Percentiles rank a stretch among this genome's conserved stretches.
Conservation (phyloP, 2,113 vertebrate genomes). For the Sitta europaea region DNA sequence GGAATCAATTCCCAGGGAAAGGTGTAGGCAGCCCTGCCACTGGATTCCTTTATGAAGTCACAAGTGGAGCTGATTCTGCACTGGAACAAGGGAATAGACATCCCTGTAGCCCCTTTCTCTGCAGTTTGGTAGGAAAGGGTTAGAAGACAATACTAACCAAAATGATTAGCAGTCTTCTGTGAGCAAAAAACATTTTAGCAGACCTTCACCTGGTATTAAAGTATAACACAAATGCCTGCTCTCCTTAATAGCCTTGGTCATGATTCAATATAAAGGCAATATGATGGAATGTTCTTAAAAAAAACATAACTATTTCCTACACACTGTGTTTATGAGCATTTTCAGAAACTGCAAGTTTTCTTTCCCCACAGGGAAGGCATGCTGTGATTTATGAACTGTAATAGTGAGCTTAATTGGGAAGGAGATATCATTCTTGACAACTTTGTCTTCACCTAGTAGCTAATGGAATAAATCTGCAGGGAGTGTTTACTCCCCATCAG, state of each 20-base stretch:
- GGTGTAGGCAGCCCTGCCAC: background rate
- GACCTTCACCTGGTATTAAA: background rate
- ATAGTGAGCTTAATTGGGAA: slow-evolving; percentile 43
- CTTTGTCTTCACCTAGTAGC: slow-evolving; percentile 43
- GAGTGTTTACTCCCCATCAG: background rate
- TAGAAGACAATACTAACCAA: background rate
- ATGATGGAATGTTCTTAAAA: background rate
- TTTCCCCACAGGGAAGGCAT: background rate
- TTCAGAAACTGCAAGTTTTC: slow-evolving; percentile 19
- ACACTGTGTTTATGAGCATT: background rate
- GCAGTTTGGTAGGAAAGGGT: background rate
- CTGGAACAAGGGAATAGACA: background rate
- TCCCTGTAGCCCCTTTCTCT: background rate
- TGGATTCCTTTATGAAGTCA: background rate
- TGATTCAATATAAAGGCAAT: background rate
- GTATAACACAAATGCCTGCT: background rate
- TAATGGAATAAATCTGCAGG: slow-evolving; percentile 22
- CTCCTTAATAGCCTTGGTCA: background rate
- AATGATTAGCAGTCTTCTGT: background rate
- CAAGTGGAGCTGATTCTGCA: background rate
- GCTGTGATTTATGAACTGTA: slow-evolving; percentile 40
- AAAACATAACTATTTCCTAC: background rate
- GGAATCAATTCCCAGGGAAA: background rate
- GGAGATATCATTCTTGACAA: slow-evolving; percentile 45
- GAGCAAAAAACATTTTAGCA: background rate